These are phyloP conservation scores for Dorcus hopei DNA, from an alignment of 2,888 invertebrate species.

Conservation along the genomic window DNA sequence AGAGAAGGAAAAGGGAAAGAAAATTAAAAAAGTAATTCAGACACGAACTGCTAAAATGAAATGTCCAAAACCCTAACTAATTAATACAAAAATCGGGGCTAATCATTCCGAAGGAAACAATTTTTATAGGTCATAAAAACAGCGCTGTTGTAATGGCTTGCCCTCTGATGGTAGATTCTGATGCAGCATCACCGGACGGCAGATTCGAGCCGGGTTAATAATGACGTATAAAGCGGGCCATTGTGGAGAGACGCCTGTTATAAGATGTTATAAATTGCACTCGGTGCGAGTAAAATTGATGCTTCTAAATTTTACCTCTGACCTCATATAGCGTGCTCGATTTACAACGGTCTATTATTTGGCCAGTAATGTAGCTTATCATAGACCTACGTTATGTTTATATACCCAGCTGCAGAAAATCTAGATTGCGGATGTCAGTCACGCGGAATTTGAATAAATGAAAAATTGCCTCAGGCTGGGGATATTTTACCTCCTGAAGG, in stretches of 20 bases:
- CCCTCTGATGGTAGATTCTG: constrained; percentile 10
- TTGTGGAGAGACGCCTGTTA: constrained; percentile 34
- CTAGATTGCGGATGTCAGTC: constrained; percentile 24
- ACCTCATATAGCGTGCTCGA: constrained; percentile 30
- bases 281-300: constrained; percentile 39
- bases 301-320: constrained; percentile 37
- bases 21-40: no score
- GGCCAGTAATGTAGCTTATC: constrained; percentile 25
- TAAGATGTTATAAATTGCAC: constrained; percentile 41
- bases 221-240: constrained; percentile 38
- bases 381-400: constrained; percentile 24
- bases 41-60: no score
- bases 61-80: constrained; percentile 10
- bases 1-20: no score
- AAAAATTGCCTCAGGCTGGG: constrained; percentile 21
- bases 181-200: constrained; percentile 21
- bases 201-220: constrained; percentile 32
- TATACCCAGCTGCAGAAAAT: constrained; percentile 7
- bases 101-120: constrained; percentile 27
- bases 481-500: constrained; percentile 16
- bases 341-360: constrained; percentile 30
- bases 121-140: constrained; percentile 29
- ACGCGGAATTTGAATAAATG: constrained; percentile 29
- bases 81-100: constrained; percentile 29
- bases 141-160: constrained; percentile 9